phyloP scores from a whole-genome alignment of 2,888 invertebrate genomes.

The Clepsis dumicolana region DNA sequence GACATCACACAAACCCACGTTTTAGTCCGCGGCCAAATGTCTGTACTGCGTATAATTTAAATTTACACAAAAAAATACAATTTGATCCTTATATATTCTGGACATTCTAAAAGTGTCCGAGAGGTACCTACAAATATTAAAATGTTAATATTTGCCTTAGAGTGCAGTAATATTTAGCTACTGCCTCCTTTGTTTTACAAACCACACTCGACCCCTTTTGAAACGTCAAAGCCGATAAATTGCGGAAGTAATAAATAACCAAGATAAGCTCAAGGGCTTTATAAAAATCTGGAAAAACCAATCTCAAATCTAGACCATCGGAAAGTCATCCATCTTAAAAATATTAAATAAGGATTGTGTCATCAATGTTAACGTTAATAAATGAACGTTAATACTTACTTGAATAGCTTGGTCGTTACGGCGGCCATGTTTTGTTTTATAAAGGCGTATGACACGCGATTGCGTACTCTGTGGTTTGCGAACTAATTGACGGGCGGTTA shows the following conservation, averaged over 20 bases:
- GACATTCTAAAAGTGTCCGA: too few species aligned
- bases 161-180: background rate
- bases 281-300: conserved; percentile 46
- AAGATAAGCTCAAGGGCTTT: conserved; percentile 48
- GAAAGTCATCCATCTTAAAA: conserved; percentile 48
- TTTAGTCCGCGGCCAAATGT: too few species aligned
- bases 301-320: conserved; percentile 44
- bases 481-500: background rate
- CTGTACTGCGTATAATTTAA: too few species aligned
- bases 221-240: conserved; percentile 48
- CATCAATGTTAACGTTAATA: conserved; percentile 65
- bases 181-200: background rate
- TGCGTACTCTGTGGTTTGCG: conserved; percentile 1
- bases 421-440: conserved; percentile 31
- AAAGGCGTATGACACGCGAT: conserved; percentile 15
- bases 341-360: conserved; percentile 43
- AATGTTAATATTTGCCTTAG: background rate
- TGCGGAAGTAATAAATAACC: conserved; percentile 53
- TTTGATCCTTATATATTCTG: too few species aligned
- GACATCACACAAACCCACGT: too few species aligned
- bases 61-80: too few species aligned
- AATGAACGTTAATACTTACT: conserved; percentile 66
- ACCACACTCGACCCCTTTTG: conserved; percentile 31
- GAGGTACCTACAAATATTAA: too few species aligned
- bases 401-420: conserved; percentile 26